These are phyloP conservation scores for Trogon melanurus DNA, from an alignment of 2,113 vertebrate species.

Conservation along the genomic window DNA sequence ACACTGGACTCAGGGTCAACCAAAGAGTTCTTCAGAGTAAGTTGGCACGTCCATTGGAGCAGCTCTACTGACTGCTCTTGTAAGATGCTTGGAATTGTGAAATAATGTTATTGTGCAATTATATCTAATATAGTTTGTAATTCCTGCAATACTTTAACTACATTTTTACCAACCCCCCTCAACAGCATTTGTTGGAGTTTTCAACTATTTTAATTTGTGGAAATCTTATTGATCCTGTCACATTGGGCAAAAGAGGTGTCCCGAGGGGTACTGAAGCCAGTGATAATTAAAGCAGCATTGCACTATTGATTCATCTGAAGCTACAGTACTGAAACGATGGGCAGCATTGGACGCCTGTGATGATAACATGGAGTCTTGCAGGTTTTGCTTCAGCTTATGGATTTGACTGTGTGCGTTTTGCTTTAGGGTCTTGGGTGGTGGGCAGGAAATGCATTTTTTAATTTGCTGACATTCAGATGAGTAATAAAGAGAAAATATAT, in stretches of 20 bases:
- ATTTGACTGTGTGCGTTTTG: background rate
- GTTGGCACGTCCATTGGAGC: conserved; percentile 22
- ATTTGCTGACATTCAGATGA: background rate
- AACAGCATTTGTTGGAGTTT: conserved; percentile 8
- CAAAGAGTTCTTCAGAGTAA: conserved; percentile 99
- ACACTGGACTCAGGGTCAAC: conserved; percentile 97
- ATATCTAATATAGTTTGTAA: background rate
- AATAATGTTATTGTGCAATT: background rate
- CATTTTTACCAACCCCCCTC: background rate
- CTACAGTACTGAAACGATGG: background rate
- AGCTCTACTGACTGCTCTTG: background rate
- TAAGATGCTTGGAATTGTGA: background rate
- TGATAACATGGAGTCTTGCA: background rate
- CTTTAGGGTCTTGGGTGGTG: background rate
- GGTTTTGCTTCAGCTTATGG: conserved; percentile 5
- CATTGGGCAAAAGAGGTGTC: background rate
- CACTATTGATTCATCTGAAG: conserved; percentile 30
- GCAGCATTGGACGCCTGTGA: conserved; percentile 1
- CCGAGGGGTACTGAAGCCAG: background rate
- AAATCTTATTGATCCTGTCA: conserved; percentile 51
- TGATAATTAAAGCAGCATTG: conserved; percentile 54
- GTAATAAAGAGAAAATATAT: conserved; percentile 16
- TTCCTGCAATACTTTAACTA: background rate
- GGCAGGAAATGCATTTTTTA: conserved; percentile 7
- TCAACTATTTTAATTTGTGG: conserved; percentile 33